Base-by-base conservation (phyloP, 2,797 vertebrate genomes). In the Sibirionetta formosa region DNA sequence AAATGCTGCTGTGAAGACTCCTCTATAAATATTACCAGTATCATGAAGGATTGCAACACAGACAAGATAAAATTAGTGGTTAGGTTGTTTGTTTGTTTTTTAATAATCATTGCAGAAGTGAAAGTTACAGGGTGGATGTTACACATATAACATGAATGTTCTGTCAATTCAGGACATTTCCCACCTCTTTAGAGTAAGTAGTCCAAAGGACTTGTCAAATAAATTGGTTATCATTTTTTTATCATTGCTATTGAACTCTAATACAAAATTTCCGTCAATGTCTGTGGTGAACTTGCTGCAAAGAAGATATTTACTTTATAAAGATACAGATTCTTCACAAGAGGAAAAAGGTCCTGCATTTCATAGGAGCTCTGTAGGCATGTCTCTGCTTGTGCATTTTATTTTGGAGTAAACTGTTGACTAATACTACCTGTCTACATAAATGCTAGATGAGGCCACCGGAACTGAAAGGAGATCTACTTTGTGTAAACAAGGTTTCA, bases 21-120 rank as follows among this genome's bases (percentile, higher is more conserved):
- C 46, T 6, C 12, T 50, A 7, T 82, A 86, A 83, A 70, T 84
- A 48, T 33, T 83, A 22, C 51, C 24, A 70, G 46, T 58, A 57
- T 31, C 10, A 33, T 17, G n/a, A 79, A 38, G n/a, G 31, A 66
- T 82, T 56, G 57, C 10, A 42, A 40, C 42, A 83, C 13, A 81
- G 46, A 54, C 8, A 60, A 91, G 35, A 72, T 51, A 33, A 90
- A 89, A 90, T 17, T 13, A 82, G 72, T 84, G 33, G 23, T 64
- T 78, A 86, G 61, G 31, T 42, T 42, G 16, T 42, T 42, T 42
- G 15, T 42, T 42, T 42, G 7, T 87, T 80, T 83, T 23, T 48
- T 48, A 48, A 71, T 50, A 60, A 88, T 33, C 20, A 22, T 9
- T 3, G 1, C 3, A 63, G 38, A 82, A 82, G 5, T 50, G 33